Evolutionary conservation across 1,140 invertebrate genomes (phyloP).

Genomic region (Bilobella aurantiaca): DNA sequence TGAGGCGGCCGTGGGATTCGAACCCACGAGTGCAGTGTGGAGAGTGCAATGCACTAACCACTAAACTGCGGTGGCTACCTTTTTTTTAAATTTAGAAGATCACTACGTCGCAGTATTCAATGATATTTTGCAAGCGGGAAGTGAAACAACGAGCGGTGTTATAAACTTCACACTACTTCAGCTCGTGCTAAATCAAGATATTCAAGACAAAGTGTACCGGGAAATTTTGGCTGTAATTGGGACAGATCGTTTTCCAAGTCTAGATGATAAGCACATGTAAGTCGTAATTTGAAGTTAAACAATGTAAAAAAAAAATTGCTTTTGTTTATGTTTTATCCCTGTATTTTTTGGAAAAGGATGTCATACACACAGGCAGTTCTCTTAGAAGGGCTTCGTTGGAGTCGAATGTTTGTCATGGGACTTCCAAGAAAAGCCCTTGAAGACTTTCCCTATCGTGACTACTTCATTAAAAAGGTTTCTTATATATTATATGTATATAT

Average conservation of each 20-base stretch:
- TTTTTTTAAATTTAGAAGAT: no score
- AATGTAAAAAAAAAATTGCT: background rate
- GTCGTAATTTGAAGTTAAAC: no score
- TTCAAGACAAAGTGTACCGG: background rate
- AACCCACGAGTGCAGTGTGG: no score
- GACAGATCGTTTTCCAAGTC: background rate
- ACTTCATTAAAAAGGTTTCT: background rate
- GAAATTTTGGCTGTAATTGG: background rate
- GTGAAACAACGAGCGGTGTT: no score
- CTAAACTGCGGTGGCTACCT: no score
- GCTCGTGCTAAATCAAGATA: background rate
- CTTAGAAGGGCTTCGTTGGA: background rate
- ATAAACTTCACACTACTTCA: background rate
- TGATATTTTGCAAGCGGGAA: no score
- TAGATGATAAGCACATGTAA: background rate
- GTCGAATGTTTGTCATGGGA: background rate
- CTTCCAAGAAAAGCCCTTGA: background rate
- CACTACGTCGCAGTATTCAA: no score
- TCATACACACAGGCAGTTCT: background rate
- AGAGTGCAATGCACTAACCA: no score
- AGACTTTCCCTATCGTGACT: background rate
- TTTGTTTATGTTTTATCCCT: background rate
- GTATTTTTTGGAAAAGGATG: background rate
- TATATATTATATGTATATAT: no score
- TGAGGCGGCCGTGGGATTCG: no score